phyloP scores from a whole-genome alignment of 2,888 invertebrate genomes.

The Oscheius sp. region DNA sequence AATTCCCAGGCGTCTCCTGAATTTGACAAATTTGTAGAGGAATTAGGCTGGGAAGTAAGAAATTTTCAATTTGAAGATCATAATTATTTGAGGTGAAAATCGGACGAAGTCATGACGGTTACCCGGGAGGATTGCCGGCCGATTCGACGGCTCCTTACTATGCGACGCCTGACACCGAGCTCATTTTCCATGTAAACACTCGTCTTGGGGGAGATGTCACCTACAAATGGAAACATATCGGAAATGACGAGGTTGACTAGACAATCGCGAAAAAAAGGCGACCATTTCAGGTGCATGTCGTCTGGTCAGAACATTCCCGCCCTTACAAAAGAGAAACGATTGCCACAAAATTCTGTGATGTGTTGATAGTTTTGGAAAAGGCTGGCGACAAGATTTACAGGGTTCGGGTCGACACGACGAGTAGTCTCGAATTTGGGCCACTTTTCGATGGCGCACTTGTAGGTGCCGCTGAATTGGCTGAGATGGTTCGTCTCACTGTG shows the following conservation, averaged over 20 bases:
- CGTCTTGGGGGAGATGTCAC: slow-evolving; percentile 83
- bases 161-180: slow-evolving; percentile 79
- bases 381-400: slow-evolving; percentile 61
- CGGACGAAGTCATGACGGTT: slow-evolving; percentile 81
- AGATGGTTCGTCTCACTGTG: slow-evolving; percentile 88
- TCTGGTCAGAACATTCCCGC: slow-evolving; percentile 96
- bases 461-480: slow-evolving; percentile 82
- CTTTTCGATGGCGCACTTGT: slow-evolving; percentile 91
- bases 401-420: slow-evolving; percentile 66
- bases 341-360: slow-evolving; percentile 99
- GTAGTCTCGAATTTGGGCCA: slow-evolving; percentile 83
- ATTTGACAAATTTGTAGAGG: slow-evolving; percentile 82
- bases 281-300: slow-evolving; percentile 88
- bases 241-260: slow-evolving; percentile 75
- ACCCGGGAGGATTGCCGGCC: slow-evolving; percentile 91
- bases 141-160: slow-evolving; percentile 86
- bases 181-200: slow-evolving; percentile 94
- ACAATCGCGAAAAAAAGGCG: not conserved
- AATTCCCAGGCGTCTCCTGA: slow-evolving; percentile 91
- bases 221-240: slow-evolving; percentile 72
- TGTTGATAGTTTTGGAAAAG: slow-evolving; percentile 92
- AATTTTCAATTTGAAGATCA: too few species aligned
- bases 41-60: slow-evolving; percentile 80
- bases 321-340: slow-evolving; percentile 95
- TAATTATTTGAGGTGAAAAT: slow-evolving; percentile 50